Percentiles rank a stretch among this genome's conserved stretches.
phyloP scores from a whole-genome alignment of 2,888 invertebrate genomes.

The Metacarcinus magister region DNA sequence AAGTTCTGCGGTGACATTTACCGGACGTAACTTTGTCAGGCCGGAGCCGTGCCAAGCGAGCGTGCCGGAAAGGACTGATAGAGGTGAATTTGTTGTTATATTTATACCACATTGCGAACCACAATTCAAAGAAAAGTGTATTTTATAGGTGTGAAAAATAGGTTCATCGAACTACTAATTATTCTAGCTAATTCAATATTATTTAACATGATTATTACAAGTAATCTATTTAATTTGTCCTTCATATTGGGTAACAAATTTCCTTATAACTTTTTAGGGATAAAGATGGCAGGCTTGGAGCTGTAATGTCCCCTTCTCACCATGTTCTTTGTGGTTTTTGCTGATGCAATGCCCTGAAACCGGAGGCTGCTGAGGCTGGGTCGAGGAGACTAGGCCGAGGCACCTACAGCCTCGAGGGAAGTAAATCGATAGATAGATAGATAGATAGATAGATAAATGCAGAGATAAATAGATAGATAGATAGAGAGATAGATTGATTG shows the following conservation, averaged over 20 bases:
- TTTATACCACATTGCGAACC: not conserved
- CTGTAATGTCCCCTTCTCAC: not conserved
- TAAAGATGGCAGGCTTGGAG: not conserved
- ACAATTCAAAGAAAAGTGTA: not conserved
- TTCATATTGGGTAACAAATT: not conserved
- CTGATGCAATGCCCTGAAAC: not conserved
- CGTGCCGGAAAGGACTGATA: not conserved
- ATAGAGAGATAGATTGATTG: too few relatives aligned
- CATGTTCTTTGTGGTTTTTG: not conserved
- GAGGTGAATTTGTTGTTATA: not conserved
- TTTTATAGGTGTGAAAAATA: not conserved
- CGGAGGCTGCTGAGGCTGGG: not conserved
- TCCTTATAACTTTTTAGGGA: not conserved
- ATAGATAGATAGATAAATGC: too few relatives aligned
- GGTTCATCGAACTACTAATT: not conserved
- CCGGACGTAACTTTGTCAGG: slow-evolving; percentile 7
- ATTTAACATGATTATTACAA: not conserved
- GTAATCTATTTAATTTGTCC: not conserved
- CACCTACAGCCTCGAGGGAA: not conserved
- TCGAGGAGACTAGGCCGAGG: not conserved
- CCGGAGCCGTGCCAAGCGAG: not conserved
- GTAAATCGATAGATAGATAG: too few relatives aligned
- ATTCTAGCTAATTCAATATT: not conserved
- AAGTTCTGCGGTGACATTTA: slow-evolving; percentile 14
- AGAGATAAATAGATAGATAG: too few relatives aligned